phyloP scores from a whole-genome alignment of 2,888 invertebrate genomes.

The Clepsis dumicolana region DNA sequence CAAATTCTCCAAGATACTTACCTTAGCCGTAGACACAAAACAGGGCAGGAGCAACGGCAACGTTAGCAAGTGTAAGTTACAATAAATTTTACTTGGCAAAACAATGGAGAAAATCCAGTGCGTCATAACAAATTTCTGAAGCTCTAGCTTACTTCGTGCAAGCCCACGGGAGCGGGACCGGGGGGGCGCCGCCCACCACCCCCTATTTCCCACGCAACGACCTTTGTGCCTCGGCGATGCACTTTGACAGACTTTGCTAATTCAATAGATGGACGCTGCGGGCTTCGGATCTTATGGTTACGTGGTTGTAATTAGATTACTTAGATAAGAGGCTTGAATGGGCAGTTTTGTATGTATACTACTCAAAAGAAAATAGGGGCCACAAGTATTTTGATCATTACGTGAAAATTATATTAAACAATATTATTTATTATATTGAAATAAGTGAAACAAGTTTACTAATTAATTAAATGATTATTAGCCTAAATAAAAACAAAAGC shows the following conservation, averaged over 20 bases:
- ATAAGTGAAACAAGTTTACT: too few species aligned
- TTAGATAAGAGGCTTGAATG: background rate
- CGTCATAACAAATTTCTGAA: slow-evolving; percentile 85
- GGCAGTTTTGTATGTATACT: background rate
- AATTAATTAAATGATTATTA: too few species aligned
- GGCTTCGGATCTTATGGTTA: slow-evolving; percentile 66
- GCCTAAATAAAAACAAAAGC: too few species aligned
- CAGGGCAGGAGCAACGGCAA: slow-evolving; percentile 4
- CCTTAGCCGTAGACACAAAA: background rate
- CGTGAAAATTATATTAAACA: too few species aligned
- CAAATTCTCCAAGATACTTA: background rate
- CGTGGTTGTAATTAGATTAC: slow-evolving; percentile 60
- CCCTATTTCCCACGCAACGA: slow-evolving; percentile 84
- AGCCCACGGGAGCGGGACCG: slow-evolving; percentile 71
- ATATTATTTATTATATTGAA: too few species aligned
- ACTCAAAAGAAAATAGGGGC: background rate
- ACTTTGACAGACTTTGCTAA: slow-evolving; percentile 86
- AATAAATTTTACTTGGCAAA: slow-evolving; percentile 46
- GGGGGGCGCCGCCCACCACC: slow-evolving; percentile 55
- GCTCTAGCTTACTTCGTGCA: slow-evolving; percentile 76
- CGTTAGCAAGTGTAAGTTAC: slow-evolving; percentile 30
- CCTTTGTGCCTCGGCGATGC: slow-evolving; percentile 84
- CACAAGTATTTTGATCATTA: too few species aligned
- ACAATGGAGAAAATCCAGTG: slow-evolving; percentile 71
- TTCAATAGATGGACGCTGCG: slow-evolving; percentile 83